phyloP scores from a whole-genome alignment of 2,113 vertebrate genomes.

The Toxotes chatareus region DNA sequence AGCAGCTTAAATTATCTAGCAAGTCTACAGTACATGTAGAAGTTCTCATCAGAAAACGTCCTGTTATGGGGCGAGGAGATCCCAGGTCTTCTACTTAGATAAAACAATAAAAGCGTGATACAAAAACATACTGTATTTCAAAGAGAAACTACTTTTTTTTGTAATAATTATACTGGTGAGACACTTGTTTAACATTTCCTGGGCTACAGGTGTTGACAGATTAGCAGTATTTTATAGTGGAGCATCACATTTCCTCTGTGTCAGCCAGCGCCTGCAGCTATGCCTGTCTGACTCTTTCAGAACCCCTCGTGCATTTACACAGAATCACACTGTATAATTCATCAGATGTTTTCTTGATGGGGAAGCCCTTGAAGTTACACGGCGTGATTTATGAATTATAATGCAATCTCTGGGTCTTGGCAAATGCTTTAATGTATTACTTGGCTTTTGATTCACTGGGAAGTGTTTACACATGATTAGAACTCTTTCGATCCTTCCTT shows the following conservation, averaged over 20 bases:
- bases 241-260: slow-evolving; percentile 13
- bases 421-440: slow-evolving; percentile 31
- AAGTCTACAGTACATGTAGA: neutral
- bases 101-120: neutral
- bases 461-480: neutral
- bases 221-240: neutral
- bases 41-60: neutral
- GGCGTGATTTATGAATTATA: slow-evolving; percentile 43
- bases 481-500: slow-evolving; percentile 3
- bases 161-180: slow-evolving; percentile 18
- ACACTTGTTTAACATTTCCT: slow-evolving; percentile 25
- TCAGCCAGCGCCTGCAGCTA: slow-evolving; percentile 16
- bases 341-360: slow-evolving; percentile 46
- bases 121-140: neutral
- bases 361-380: slow-evolving; percentile 48
- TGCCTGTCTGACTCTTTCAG: slow-evolving; percentile 25
- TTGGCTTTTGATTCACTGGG: slow-evolving; percentile 18
- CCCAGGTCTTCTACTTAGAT: neutral
- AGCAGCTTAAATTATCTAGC: neutral
- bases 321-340: slow-evolving; percentile 48
- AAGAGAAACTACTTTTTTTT: slow-evolving; percentile 9
- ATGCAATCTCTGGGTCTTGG: slow-evolving; percentile 36
- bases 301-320: slow-evolving; percentile 37
- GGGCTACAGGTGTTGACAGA: slow-evolving; percentile 28
- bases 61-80: neutral